These are phyloP conservation scores for Epinephelus awoara DNA, from an alignment of 2,797 vertebrate genomes.

Conservation along the genomic window DNA sequence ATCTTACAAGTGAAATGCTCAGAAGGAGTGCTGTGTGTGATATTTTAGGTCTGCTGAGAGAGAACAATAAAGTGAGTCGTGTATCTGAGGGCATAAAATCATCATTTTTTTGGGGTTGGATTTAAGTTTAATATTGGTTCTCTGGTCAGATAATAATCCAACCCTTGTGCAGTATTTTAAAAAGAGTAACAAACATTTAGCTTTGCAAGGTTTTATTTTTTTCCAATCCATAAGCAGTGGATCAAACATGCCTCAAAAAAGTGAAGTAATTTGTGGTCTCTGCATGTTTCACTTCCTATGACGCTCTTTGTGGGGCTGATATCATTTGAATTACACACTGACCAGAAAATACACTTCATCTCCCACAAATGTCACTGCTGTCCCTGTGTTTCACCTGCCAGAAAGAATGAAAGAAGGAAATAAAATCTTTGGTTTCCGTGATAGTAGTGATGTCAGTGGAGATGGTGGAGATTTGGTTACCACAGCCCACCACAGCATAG, in stretches of 20 bases:
- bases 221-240: background rate
- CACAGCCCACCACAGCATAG: slow-evolving; percentile 49
- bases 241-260: background rate
- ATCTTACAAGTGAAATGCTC: no score
- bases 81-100: background rate
- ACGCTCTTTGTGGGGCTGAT: slow-evolving; percentile 9
- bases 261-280: background rate
- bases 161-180: background rate
- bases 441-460: slow-evolving; percentile 61
- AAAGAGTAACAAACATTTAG: background rate
- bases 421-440: slow-evolving; percentile 48
- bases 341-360: slow-evolving; percentile 19
- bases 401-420: slow-evolving; percentile 38
- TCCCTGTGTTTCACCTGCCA: background rate
- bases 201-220: background rate
- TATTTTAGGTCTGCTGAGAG: no score
- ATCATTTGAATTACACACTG: slow-evolving; percentile 9
- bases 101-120: background rate
- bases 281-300: slow-evolving; percentile 5
- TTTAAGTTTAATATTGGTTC: background rate
- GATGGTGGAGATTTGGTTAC: slow-evolving; percentile 50
- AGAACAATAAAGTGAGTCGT: no score
- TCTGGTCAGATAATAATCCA: background rate
- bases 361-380: slow-evolving; percentile 22
- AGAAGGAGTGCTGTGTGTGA: no score